phyloP scores from a whole-genome alignment of 2,797 vertebrate genomes.

The Tenualosa thibaudeaui region DNA sequence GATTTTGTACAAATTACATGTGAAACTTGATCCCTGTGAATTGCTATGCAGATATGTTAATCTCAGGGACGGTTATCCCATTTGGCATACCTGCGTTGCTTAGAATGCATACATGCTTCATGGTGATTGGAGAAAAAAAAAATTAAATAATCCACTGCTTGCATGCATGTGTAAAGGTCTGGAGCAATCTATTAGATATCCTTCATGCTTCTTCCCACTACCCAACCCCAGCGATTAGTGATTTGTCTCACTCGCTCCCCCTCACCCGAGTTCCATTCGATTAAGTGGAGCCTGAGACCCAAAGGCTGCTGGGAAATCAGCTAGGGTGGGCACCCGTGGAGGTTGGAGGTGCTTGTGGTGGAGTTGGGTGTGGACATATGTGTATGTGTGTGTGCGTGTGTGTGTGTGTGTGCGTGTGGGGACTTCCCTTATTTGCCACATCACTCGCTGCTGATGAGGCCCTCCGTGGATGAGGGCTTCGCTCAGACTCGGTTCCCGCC shows the following conservation, averaged over 20 bases:
- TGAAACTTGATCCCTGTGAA: conserved; percentile 11
- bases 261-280: conserved; percentile 55
- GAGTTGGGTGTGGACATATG: not conserved
- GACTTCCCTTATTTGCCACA: conserved; percentile 9
- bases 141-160: conserved; percentile 43
- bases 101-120: not conserved
- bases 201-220: conserved; percentile 49
- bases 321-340: not conserved
- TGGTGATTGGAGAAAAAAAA: conserved; percentile 35
- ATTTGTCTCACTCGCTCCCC: conserved; percentile 54
- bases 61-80: conserved; percentile 2
- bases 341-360: not conserved
- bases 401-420: not conserved
- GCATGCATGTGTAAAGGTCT: conserved; percentile 47
- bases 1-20: conserved; percentile 21
- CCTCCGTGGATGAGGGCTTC: conserved; percentile 29
- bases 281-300: conserved; percentile 51
- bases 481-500: not conserved
- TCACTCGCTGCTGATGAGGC: conserved; percentile 20
- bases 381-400: not conserved
- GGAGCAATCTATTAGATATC: conserved; percentile 48
- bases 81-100: not conserved
- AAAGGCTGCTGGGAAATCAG: conserved; percentile 41
- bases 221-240: conserved; percentile 49
- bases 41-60: not conserved